Conservation (phyloP, 1,140 invertebrate genomes). For the Drosophila teissieri region DNA sequence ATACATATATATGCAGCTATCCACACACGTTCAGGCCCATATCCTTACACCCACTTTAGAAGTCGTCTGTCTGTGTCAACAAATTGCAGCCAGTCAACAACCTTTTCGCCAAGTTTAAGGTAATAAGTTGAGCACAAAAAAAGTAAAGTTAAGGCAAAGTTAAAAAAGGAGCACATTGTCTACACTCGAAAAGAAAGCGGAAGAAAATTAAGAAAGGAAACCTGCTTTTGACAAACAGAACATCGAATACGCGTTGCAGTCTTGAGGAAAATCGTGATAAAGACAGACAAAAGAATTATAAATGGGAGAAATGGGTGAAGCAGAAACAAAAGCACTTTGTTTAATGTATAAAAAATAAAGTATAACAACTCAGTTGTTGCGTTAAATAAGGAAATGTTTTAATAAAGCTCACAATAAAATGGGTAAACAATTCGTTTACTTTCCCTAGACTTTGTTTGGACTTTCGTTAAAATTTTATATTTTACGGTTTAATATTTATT, state of each 20-base stretch:
- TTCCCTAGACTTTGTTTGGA: too few relatives aligned
- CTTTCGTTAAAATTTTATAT: too few relatives aligned
- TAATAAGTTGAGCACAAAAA: conserved; percentile 66
- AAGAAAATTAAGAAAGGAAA: conserved; percentile 28
- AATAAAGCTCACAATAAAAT: too few relatives aligned
- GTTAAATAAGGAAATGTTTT: too few relatives aligned
- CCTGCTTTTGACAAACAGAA: neutral
- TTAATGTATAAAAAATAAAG: too few relatives aligned
- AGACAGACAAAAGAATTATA: neutral
- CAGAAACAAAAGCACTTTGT: too few relatives aligned
- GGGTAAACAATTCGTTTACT: neutral
- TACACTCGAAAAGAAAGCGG: conserved; percentile 50
- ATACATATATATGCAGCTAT: neutral
- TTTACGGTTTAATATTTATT: neutral
- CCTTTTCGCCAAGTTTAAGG: conserved; percentile 76
- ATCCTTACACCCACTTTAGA: conserved; percentile 48
- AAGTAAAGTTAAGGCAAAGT: conserved; percentile 20
- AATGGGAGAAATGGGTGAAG: neutral
- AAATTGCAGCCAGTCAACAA: conserved; percentile 80
- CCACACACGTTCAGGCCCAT: conserved; percentile 18
- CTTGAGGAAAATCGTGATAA: neutral
- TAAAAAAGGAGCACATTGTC: conserved; percentile 51
- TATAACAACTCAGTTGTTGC: too few relatives aligned
- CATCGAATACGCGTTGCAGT: neutral
- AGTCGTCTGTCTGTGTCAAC: conserved; percentile 59